A percentile compares a stretch with the other conserved stretches of the same genome.
Evolutionary conservation across 2,888 invertebrate genomes (phyloP).

Genomic region (Drosophila buzzatii): DNA sequence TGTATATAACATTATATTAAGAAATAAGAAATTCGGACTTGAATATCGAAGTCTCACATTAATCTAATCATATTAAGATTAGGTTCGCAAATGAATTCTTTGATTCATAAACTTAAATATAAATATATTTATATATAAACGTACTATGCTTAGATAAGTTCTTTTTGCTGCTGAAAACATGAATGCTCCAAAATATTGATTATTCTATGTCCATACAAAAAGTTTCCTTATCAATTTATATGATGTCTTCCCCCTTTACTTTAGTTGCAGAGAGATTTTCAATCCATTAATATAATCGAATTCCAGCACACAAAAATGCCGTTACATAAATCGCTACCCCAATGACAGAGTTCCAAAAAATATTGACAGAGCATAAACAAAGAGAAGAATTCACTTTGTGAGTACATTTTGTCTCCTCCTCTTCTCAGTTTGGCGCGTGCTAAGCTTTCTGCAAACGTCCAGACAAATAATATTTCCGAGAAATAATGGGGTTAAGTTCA

Average conservation of each 20-base stretch:
- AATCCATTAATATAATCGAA: neutral
- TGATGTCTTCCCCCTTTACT: neutral
- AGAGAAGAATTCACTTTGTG: slow-evolving; percentile 30
- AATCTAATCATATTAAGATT: no score
- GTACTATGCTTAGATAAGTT: neutral
- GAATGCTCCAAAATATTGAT: neutral
- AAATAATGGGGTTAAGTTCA: slow-evolving; percentile 75
- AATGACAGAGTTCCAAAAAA: slow-evolving; percentile 13
- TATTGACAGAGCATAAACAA: slow-evolving; percentile 56
- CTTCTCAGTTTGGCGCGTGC: slow-evolving; percentile 64
- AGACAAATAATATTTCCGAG: slow-evolving; percentile 56
- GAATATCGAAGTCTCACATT: no score
- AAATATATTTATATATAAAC: no score
- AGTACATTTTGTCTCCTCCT: neutral
- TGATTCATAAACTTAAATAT: no score
- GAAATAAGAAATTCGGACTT: neutral
- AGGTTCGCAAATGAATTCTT: no score
- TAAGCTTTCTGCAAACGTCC: slow-evolving; percentile 63
- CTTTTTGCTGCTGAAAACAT: neutral
- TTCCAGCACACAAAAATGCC: slow-evolving; percentile 23
- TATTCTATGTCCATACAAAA: neutral
- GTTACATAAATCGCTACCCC: slow-evolving; percentile 27
- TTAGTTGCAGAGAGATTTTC: neutral
- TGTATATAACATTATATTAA: neutral
- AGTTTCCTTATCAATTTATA: neutral